A percentile compares a stretch with the other conserved stretches of the same genome.
These are phyloP conservation scores for Pangasius krempfi DNA, from an alignment of 2,797 vertebrate genomes.

Conservation along the genomic window DNA sequence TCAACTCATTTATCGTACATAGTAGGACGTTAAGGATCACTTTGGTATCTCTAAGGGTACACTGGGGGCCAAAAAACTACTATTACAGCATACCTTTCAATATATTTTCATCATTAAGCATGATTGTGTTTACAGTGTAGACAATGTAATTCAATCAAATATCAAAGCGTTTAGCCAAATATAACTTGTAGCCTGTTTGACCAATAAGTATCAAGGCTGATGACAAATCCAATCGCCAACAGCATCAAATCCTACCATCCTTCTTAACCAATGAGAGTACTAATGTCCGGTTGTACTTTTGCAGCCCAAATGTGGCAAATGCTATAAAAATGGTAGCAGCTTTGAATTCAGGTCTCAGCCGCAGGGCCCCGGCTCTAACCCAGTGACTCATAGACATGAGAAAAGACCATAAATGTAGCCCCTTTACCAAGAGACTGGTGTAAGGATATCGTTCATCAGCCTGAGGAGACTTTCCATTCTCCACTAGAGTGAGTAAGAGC, in stretches of 20 bases:
- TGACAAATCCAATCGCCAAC: not conserved
- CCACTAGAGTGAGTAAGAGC: slow-evolving; percentile 21
- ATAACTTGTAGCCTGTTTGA: not conserved
- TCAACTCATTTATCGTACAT: too few relatives aligned
- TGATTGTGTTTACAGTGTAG: not conserved
- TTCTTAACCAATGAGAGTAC: not conserved
- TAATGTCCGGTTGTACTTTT: not conserved
- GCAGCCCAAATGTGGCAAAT: not conserved
- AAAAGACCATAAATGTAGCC: slow-evolving; percentile 15
- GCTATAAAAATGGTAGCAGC: not conserved
- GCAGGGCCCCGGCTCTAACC: not conserved
- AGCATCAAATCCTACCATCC: not conserved
- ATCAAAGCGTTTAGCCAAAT: not conserved
- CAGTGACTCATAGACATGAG: slow-evolving; percentile 4
- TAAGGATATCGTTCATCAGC: slow-evolving; percentile 36
- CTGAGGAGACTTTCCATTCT: slow-evolving; percentile 15
- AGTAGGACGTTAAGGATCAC: too few relatives aligned
- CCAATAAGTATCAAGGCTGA: too few relatives aligned
- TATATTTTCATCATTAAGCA: too few relatives aligned
- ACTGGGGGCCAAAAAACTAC: too few relatives aligned
- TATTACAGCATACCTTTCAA: too few relatives aligned
- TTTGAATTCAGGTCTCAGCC: not conserved
- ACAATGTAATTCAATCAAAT: not conserved
- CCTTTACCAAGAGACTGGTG: slow-evolving; percentile 12
- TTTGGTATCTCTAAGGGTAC: too few relatives aligned